Evolutionary conservation across 2,888 invertebrate species (phyloP), one percentile per base, ranked within the genome.

Genomic region (Crepidodera aurea): DNA sequence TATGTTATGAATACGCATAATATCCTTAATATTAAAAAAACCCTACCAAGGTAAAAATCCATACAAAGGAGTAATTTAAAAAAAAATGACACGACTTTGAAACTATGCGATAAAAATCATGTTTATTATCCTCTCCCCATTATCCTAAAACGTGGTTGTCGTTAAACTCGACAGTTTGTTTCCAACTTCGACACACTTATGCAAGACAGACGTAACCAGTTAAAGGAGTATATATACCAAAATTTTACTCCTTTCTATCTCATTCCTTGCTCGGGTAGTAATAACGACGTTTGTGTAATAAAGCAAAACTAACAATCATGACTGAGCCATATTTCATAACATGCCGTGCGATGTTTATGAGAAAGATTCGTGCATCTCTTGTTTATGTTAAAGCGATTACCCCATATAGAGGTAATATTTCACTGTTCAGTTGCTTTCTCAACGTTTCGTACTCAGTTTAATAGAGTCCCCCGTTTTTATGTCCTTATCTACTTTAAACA

Each of bases 261-360:
- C 22, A 25, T 25, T 22, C 22, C 6, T 22, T 5, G 13, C 3
- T 4, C 12, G n/a, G 22, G 12, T 44, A 12, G 1, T 25, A 42
- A 6, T 39, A 39, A 39, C 16, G 39, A 39, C 16, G 39, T 39
- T 39, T n/a, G n/a, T 25, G 44, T 44, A 53, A 53, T 54, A 54
- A 42, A 54, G 42, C 34, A 15, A 29, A 54, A 54, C 42, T 42
- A 54, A 54, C 54, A 54, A 54, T 42, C 54, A 54, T 54, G 27
- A 39, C 42, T 42, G 25, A 13, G 15, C 48, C 18, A 55, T 60
- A 60, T 48, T 55, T 60, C 60, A 60, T 55, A 54, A 54, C 50
- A 82, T 81, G 79, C 80, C 79, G 80, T 79, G 54, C 56, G 51
- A 65, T 60, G 65, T 64, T 68, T 61, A 55, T 63, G 51, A 59